A percentile compares a stretch with the other conserved stretches of the same genome.
Evolutionary conservation across 2,888 invertebrate genomes (phyloP).

Genomic region (Leucoptera coffeella): DNA sequence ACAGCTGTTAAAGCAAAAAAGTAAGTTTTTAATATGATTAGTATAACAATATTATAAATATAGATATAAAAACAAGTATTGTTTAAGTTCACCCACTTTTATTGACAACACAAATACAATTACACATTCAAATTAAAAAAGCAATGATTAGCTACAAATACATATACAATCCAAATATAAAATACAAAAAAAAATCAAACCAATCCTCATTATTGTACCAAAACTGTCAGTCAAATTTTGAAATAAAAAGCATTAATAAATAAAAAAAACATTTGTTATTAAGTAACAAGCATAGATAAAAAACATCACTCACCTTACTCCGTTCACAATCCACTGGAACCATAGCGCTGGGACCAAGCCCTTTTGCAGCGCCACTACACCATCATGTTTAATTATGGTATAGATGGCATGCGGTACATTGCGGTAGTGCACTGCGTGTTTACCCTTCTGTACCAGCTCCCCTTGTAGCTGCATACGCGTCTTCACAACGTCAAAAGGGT

Average conservation of each 20-base stretch:
- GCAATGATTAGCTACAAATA: too few species aligned
- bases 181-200: not conserved
- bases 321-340: conserved; percentile 67
- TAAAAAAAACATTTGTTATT: too few species aligned
- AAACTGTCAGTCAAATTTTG: not conserved
- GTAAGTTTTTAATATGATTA: too few species aligned
- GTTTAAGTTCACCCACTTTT: too few species aligned
- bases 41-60: too few species aligned
- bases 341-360: conserved; percentile 78
- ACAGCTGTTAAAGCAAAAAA: too few species aligned
- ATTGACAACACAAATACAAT: too few species aligned
- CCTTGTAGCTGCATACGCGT: conserved; percentile 84
- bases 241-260: not conserved
- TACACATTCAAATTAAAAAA: too few species aligned
- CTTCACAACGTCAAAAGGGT: conserved; percentile 86
- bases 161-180: conserved; percentile 1
- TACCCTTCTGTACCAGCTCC: conserved; percentile 64
- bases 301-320: conserved; percentile 37
- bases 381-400: conserved; percentile 70
- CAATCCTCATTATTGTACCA: not conserved
- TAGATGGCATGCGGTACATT: conserved; percentile 78
- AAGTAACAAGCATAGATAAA: too few species aligned
- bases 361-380: conserved; percentile 65
- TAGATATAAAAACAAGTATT: too few species aligned
- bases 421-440: conserved; percentile 55